These are phyloP conservation scores for Paralvinella palmiformis DNA, from an alignment of 1,140 invertebrate species.

Conservation along the genomic window DNA sequence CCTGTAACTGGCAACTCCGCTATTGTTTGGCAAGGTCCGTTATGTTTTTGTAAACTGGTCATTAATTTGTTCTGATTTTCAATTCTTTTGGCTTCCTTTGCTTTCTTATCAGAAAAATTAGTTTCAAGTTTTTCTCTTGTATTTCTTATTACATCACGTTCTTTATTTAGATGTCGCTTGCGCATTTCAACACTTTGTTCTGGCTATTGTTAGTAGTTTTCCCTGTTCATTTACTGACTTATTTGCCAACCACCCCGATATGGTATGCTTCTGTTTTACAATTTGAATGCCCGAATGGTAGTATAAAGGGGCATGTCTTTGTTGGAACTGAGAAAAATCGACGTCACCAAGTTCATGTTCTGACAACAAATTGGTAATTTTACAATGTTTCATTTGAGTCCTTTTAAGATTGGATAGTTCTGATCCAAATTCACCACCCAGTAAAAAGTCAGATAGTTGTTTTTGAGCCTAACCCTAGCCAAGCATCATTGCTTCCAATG, in stretches of 20 bases:
- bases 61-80: constrained; percentile 2
- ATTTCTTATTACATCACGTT: constrained; percentile 3
- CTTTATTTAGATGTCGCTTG: constrained; percentile 1
- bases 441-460: constrained; percentile 6
- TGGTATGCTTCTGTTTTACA: not conserved
- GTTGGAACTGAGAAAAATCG: constrained; percentile 1
- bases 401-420: no score
- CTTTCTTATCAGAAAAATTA: constrained; percentile 4
- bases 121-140: not conserved
- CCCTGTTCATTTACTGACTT: not conserved
- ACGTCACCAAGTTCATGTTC: constrained; percentile 12
- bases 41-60: not conserved
- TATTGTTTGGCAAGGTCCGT: constrained; percentile 7
- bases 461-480: not conserved
- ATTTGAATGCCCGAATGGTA: constrained; percentile 8
- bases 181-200: not conserved
- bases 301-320: not conserved
- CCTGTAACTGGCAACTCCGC: no score
- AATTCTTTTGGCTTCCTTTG: not conserved
- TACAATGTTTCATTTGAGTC: constrained; percentile 12
- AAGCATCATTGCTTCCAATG: constrained; percentile 11
- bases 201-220: constrained; percentile 6
- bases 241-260: constrained; percentile 4
- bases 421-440: constrained; percentile 9
- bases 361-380: constrained; percentile 5